Evolutionary conservation across 1,140 invertebrate species (phyloP), one percentile per base, ranked within the genome.

Genomic region (Calliopsis andreniformis): DNA sequence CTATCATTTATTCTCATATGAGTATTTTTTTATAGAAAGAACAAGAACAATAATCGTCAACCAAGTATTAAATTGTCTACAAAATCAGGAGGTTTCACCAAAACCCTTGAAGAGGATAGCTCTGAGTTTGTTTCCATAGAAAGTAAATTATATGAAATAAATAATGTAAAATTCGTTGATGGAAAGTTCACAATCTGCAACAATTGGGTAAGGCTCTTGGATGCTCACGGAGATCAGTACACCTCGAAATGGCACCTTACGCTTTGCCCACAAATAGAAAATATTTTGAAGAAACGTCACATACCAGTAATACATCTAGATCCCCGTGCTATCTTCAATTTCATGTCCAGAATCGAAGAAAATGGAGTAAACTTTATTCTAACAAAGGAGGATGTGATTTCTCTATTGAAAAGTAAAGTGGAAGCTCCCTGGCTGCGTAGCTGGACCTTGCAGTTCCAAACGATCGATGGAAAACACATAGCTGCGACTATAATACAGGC

Each of bases 401-500:
- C 32, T 16, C 28, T 85, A 16, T 51, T 83, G n/a, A 12, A 14
- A 30, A 7, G 64, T 0, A 28, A 39, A 12, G 18, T 4, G 0
- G 75, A 78, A 18, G 23, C 25, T n/a, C 10, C 2, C 18, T 83
- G 78, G 78, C 42, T 85, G 25, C 23, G 2, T 0, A 71, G 51
- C 4, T 68, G 78, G 75, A 68, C 18, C 25, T 18, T 55, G 3
- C 83, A 83, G 23, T 66, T 83, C 3, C 25, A 66, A 20, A 39
- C 12, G 7, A 39, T 63, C 0, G 58, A 68, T 3, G 62, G 67
- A 8, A 72, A 67, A 16, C 3, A 76, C 0, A 23, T 78, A 18
- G 83, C 83, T 4, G 83, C 71, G 10, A 78, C 45, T 12, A 0
- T 80, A 2, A 78, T 85, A 49, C 83, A 85, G 47, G 42, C 69